Percentiles rank a stretch among this genome's conserved stretches.
phyloP scores from a whole-genome alignment of 2,797 vertebrate species.

The Phataginus tetradactyla region DNA sequence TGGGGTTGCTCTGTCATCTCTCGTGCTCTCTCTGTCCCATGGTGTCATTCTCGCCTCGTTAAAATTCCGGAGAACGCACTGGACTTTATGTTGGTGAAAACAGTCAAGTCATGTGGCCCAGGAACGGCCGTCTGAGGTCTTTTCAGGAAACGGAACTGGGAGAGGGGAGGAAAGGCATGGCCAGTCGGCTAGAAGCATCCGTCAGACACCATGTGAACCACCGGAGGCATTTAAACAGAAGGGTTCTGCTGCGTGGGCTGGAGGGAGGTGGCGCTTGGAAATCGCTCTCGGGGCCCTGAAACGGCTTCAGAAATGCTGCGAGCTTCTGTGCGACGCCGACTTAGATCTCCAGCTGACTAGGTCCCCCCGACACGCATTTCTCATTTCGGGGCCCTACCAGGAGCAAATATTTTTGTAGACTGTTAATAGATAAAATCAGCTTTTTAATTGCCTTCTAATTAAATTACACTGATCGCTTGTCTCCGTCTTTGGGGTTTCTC shows the following conservation, averaged over 20 bases:
- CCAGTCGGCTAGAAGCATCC: neutral
- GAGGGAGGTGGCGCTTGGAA: neutral
- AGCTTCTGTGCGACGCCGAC: neutral
- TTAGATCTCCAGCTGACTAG: neutral
- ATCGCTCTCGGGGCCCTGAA: neutral
- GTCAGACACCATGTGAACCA: neutral
- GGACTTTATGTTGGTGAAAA: slow-evolving; percentile 34
- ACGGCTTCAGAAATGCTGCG: neutral
- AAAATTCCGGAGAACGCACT: slow-evolving; percentile 17
- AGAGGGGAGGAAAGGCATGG: neutral
- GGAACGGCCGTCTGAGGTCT: neutral
- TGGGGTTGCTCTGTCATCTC: neutral
- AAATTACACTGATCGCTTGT: neutral
- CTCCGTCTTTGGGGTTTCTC: neutral
- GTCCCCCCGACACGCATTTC: neutral
- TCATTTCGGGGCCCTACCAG: neutral
- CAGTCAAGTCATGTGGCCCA: neutral
- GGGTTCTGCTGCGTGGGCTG: rapidly evolving
- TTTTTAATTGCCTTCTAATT: slow-evolving; percentile 3
- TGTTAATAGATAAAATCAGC: neutral
- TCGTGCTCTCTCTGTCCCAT: neutral
- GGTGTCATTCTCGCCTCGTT: neutral
- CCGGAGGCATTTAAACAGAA: neutral
- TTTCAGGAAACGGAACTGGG: neutral
- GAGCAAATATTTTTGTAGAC: neutral